Evolutionary conservation across 1,140 invertebrate species (phyloP), one percentile per base, ranked within the genome.

Genomic region (Limonius californicus): DNA sequence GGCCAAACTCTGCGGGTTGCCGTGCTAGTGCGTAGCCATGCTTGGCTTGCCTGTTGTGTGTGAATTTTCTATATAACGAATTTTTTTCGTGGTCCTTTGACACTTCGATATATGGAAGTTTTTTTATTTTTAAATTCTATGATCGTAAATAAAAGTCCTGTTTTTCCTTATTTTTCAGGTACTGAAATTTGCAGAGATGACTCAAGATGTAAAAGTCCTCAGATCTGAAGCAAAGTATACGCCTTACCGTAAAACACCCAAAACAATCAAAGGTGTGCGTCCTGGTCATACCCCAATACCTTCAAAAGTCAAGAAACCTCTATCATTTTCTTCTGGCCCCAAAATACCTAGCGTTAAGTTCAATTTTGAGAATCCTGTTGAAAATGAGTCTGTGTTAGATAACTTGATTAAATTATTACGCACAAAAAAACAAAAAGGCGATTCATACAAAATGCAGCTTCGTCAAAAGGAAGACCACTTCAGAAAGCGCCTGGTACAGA

Each of bases 121-220:
- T n/a, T n/a, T n/a, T n/a, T n/a, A n/a, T n/a, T n/a, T n/a, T n/a
- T n/a, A n/a, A n/a, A n/a, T n/a, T n/a, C n/a, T n/a, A n/a, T n/a
- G n/a, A n/a, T n/a, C n/a, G n/a, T n/a, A n/a, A n/a, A n/a, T n/a
- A n/a, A n/a, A n/a, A n/a, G n/a, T n/a, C n/a, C n/a, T n/a, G n/a
- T n/a, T n/a, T n/a, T n/a, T n/a, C n/a, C n/a, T n/a, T n/a, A n/a
- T n/a, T 27, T 45, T 45, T 90, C 93, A 74, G 76, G 94, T 97
- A 9, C 89, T 98, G 89, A 89, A 91, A 72, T 98, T 98, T 78
- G 95, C 95, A 11, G 95, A 98, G 82, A 86, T 94, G 79, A 91
- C 94, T 0, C 92, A 96, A 76, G 94, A 98, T 80, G 90, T 98
- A 7, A 89, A 95, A 80, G 85, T 96, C 12, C 79, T 86, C 1